Percentiles rank a stretch among this genome's conserved stretches.
Evolutionary conservation across 2,113 vertebrate genomes (phyloP).

Genomic region (Callocephalon fimbriatum): DNA sequence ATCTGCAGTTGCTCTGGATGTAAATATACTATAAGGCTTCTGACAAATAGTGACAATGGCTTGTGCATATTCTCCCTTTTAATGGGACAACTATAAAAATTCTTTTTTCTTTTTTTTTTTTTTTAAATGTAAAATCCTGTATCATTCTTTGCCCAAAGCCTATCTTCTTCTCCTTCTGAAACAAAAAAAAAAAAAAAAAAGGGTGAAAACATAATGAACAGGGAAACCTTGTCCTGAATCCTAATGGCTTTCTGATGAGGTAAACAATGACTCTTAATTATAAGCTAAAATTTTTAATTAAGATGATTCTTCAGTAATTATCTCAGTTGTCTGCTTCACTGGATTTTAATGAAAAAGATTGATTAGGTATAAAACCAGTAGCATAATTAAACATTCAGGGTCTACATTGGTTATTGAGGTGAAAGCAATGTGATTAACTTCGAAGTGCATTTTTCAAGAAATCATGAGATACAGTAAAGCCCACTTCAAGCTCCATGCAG

Average conservation of each 20-base stretch:
- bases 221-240: slow-evolving; percentile 80
- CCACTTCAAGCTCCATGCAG: background rate
- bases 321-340: slow-evolving; percentile 87
- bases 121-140: background rate
- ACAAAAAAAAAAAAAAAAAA: background rate
- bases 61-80: slow-evolving; percentile 2
- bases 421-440: slow-evolving; percentile 80
- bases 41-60: background rate
- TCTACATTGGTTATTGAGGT: slow-evolving; percentile 75
- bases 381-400: slow-evolving; percentile 85
- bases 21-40: slow-evolving; percentile 34
- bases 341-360: slow-evolving; percentile 89
- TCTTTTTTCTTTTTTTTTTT: background rate
- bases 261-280: slow-evolving; percentile 95
- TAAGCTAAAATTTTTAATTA: slow-evolving; percentile 92
- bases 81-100: background rate
- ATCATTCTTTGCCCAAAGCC: slow-evolving; percentile 38
- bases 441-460: slow-evolving; percentile 64
- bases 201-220: slow-evolving; percentile 65
- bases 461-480: slow-evolving; percentile 21
- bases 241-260: slow-evolving; percentile 85
- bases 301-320: slow-evolving; percentile 90
- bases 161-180: background rate
- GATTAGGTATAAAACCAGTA: slow-evolving; percentile 84
- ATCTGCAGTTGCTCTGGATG: slow-evolving; percentile 51